Evolutionary conservation across 2,113 vertebrate species (phyloP).

Genomic region (Verasper variegatus): DNA sequence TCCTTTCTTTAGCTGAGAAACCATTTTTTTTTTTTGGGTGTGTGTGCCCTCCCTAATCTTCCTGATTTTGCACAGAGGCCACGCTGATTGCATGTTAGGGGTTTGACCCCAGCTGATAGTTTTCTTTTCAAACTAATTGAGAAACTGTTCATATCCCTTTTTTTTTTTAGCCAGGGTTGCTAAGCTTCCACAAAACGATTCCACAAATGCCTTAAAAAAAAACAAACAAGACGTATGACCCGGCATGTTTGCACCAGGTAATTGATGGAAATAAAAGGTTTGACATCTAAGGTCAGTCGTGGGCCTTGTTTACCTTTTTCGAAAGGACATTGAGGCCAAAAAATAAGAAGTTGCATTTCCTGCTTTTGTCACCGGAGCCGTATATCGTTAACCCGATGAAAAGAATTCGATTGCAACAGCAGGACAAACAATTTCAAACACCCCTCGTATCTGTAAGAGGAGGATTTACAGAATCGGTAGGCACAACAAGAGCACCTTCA

Average conservation of each 20-base stretch:
- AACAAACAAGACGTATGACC: neutral
- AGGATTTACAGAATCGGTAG: neutral
- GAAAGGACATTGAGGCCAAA: neutral
- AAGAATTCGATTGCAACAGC: too few species aligned
- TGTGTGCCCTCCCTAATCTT: constrained; percentile 45
- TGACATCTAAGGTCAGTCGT: neutral
- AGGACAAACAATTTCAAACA: neutral
- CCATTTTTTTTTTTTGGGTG: constrained; percentile 1
- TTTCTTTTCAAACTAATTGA: constrained; percentile 39
- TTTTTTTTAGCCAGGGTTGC: neutral
- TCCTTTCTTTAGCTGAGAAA: constrained; percentile 58
- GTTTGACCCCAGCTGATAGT: constrained; percentile 58
- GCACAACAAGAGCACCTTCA: neutral
- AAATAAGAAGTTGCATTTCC: neutral
- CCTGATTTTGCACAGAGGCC: constrained; percentile 41
- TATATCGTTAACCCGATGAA: too few species aligned
- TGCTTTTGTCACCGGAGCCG: neutral
- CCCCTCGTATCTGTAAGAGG: neutral
- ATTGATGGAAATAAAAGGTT: neutral
- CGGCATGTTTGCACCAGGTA: neutral
- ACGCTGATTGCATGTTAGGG: constrained; percentile 48
- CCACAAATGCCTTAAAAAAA: too few species aligned
- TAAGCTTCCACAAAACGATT: neutral
- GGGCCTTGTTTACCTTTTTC: neutral
- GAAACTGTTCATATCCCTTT: constrained; percentile 27